Evolutionary conservation across 2,888 invertebrate species (phyloP).

Genomic region (Orchesella flavescens): DNA sequence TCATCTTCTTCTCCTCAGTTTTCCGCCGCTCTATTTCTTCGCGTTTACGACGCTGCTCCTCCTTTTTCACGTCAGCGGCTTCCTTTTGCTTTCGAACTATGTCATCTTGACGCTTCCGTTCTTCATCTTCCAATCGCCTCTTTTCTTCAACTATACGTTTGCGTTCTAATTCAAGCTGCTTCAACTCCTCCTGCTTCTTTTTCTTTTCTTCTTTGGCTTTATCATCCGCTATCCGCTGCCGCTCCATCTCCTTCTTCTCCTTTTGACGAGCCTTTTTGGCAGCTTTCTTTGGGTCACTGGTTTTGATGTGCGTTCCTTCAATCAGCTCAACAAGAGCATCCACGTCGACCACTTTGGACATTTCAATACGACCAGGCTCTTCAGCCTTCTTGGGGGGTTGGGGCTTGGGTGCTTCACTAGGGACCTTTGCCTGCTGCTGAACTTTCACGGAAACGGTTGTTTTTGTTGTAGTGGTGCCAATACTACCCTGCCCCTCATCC

Average conservation of each 20-base stretch:
- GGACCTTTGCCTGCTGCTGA: background rate
- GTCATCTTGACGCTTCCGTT: slow-evolving; percentile 40
- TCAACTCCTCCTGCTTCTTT: slow-evolving; percentile 38
- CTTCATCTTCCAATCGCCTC: slow-evolving; percentile 29
- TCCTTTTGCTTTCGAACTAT: slow-evolving; percentile 46
- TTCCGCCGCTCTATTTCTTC: slow-evolving; percentile 59
- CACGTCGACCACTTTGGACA: slow-evolving; percentile 57
- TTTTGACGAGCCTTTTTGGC: slow-evolving; percentile 89
- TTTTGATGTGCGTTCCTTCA: slow-evolving; percentile 61
- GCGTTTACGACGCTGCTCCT: slow-evolving; percentile 57
- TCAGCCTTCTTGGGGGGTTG: background rate
- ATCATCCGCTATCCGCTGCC: slow-evolving; percentile 34
- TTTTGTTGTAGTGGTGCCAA: slow-evolving; percentile 14
- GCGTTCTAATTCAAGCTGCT: slow-evolving; percentile 58
- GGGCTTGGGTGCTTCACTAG: slow-evolving; percentile 2
- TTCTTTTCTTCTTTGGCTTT: slow-evolving; percentile 47
- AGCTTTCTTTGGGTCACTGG: slow-evolving; percentile 79
- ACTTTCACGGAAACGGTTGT: background rate
- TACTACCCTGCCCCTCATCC: background rate
- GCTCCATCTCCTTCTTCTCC: slow-evolving; percentile 78
- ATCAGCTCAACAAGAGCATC: slow-evolving; percentile 68
- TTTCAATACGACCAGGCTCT: background rate
- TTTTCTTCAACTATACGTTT: slow-evolving; percentile 37
- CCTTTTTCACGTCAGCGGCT: slow-evolving; percentile 49
- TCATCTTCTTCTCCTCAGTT: slow-evolving; percentile 62